Evolutionary conservation across 2,888 invertebrate genomes (phyloP).

Genomic region (Melanchra persicariae): DNA sequence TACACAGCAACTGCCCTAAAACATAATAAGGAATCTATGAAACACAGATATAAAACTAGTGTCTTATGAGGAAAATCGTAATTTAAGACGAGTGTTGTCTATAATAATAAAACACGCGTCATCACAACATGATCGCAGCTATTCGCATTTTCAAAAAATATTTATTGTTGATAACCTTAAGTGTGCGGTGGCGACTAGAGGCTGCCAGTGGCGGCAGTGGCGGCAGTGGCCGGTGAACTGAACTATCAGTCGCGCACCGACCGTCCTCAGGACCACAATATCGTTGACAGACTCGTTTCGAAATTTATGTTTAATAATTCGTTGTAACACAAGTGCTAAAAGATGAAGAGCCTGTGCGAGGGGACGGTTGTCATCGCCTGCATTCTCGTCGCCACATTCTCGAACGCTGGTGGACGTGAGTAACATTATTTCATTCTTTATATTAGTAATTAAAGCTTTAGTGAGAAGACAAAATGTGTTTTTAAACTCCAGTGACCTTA

Average conservation of each 20-base stretch:
- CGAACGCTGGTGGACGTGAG: slow-evolving; percentile 73
- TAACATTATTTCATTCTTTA: slow-evolving; percentile 57
- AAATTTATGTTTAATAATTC: slow-evolving; percentile 58
- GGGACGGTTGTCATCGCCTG: slow-evolving; percentile 62
- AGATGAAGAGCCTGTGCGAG: slow-evolving; percentile 68
- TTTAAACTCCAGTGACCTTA: slow-evolving; percentile 69
- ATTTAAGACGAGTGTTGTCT: slow-evolving; percentile 54
- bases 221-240: slow-evolving; percentile 69
- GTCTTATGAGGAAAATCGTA: slow-evolving; percentile 69
- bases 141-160: slow-evolving; percentile 74
- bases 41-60: slow-evolving; percentile 29
- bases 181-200: slow-evolving; percentile 73
- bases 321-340: slow-evolving; percentile 64
- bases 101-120: slow-evolving; percentile 68
- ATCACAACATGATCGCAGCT: slow-evolving; percentile 58
- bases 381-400: slow-evolving; percentile 66
- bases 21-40: slow-evolving; percentile 1
- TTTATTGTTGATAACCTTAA: slow-evolving; percentile 83
- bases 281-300: slow-evolving; percentile 55
- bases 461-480: slow-evolving; percentile 41
- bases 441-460: slow-evolving; percentile 25
- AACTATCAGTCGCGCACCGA: slow-evolving; percentile 77
- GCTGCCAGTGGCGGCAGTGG: slow-evolving; percentile 70
- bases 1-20: background rate
- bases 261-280: slow-evolving; percentile 73